Evolutionary conservation across 2,888 invertebrate species (phyloP), one percentile per base, ranked within the genome.

Genomic region (Habroteleia sp.): DNA sequence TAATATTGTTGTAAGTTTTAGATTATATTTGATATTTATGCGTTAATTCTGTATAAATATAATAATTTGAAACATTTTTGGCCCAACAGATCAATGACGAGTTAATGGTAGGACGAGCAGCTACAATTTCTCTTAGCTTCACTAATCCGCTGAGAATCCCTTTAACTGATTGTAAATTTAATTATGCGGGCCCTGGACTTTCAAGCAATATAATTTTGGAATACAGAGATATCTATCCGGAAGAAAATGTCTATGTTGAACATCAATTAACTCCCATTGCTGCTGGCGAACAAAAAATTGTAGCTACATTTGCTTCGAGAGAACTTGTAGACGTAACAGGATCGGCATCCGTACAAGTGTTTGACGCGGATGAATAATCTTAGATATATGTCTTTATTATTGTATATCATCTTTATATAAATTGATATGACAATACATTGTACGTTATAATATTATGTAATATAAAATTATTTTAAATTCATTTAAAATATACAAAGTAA

Each of bases 291-390:
- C 92, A 93, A 72, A 92, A 91, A 82, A 89, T 94, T 60, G 91
- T 94, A 6, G 94, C 92, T 0, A 93, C 93, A 6, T 95, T 94
- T 88, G 91, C 91, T 44, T 94, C 94, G 0, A 91, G 88, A 17
- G 91, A 94, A 83, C 89, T 95, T 5, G 90, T 92, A 58, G 94
- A 95, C 81, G 91, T 95, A 71, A 92, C 90, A 3, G 95, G 94
- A 27, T 92, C 93, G 0, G 91, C 91, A 11, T 90, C 90, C 39
- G 90, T 91, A 0, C 92, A 92, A 54, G 93, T 93, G 0, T 89
- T 81, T 10, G 87, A 86, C 7, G 81, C 81, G 8, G 83, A 86
- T 16, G 41, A 63, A 66, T 65, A 62, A 33, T 31, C 25, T n/a
- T 25, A 20, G 5, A 3, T 20, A 39, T 29, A 35, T 54, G 42